Conservation (phyloP, 1,140 invertebrate genomes). For the Meloidogyne hapla region DNA sequence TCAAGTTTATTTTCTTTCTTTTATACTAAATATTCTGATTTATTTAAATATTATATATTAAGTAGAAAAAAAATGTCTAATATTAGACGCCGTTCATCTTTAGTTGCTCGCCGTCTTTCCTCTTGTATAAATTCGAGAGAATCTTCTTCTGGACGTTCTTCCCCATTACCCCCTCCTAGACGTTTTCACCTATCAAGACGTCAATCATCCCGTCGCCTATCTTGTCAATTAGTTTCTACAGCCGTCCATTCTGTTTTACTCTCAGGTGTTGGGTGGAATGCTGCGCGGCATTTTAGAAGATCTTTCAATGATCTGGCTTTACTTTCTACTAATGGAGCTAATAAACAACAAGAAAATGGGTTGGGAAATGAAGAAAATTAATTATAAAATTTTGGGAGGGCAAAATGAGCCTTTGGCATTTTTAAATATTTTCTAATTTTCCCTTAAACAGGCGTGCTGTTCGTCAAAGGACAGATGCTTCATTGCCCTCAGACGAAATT, state of each 20-base stretch:
- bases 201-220: constrained; percentile 9
- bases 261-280: constrained; percentile 12
- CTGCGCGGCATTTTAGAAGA: background rate
- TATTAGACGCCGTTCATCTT: background rate
- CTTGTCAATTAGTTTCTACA: background rate
- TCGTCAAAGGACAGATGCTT: constrained; percentile 52
- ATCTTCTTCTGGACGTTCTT: constrained; percentile 3
- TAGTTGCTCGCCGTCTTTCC: background rate
- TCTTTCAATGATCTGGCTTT: constrained; percentile 21
- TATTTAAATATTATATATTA: too few species aligned
- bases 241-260: constrained; percentile 16
- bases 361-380: background rate
- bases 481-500: constrained; percentile 36
- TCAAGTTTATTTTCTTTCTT: too few species aligned
- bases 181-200: constrained; percentile 10
- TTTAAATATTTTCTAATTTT: background rate
- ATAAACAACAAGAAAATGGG: constrained; percentile 4
- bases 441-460: constrained; percentile 47
- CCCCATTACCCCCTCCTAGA: background rate
- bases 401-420: background rate
- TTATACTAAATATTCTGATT: too few species aligned
- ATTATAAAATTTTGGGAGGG: background rate
- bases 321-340: background rate
- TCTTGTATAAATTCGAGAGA: constrained; percentile 4
- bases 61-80: too few species aligned